Conservation (phyloP, 2,888 invertebrate species). For the Drosophila formosana region DNA sequence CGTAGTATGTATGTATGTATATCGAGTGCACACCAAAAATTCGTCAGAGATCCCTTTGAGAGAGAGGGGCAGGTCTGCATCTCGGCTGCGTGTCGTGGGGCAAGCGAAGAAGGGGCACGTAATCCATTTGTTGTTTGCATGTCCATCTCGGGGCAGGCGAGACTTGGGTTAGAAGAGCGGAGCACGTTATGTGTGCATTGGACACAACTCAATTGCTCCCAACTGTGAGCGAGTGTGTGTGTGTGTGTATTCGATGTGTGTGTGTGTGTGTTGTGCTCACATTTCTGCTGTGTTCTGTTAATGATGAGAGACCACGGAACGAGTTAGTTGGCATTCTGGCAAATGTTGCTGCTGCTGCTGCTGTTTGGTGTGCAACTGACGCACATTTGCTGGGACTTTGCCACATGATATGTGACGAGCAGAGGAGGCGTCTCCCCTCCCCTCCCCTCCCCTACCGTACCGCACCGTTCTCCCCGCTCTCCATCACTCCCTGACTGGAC, state of each 20-base stretch:
- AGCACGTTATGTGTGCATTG: conserved; percentile 59
- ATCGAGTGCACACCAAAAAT: conserved; percentile 36
- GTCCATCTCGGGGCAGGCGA: conserved; percentile 52
- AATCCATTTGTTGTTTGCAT: conserved; percentile 76
- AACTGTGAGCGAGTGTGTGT: conserved; percentile 12
- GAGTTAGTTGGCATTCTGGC: conserved; percentile 42
- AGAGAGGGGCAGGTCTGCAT: background rate
- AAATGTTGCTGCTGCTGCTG: conserved; percentile 41
- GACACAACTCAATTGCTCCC: conserved; percentile 66
- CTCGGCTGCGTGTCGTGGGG: conserved; percentile 31
- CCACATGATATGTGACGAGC: conserved; percentile 47
- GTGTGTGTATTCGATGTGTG: conserved; percentile 12
- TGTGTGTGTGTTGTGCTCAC: conserved; percentile 21
- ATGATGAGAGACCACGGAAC: conserved; percentile 68
- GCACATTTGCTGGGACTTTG: conserved; percentile 53
- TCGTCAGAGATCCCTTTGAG: conserved; percentile 39
- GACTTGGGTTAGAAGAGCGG: conserved; percentile 9
- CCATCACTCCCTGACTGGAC: conserved; percentile 44
- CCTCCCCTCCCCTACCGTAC: too few relatives aligned
- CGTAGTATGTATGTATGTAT: conserved; percentile 27
- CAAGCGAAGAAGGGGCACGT: conserved; percentile 62
- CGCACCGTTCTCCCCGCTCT: background rate
- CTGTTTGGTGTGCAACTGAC: conserved; percentile 66
- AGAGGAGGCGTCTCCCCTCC: background rate
- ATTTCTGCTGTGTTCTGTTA: conserved; percentile 54